These are phyloP conservation scores for Aphis craccivora DNA, from an alignment of 1,140 invertebrate genomes.

Conservation along the genomic window DNA sequence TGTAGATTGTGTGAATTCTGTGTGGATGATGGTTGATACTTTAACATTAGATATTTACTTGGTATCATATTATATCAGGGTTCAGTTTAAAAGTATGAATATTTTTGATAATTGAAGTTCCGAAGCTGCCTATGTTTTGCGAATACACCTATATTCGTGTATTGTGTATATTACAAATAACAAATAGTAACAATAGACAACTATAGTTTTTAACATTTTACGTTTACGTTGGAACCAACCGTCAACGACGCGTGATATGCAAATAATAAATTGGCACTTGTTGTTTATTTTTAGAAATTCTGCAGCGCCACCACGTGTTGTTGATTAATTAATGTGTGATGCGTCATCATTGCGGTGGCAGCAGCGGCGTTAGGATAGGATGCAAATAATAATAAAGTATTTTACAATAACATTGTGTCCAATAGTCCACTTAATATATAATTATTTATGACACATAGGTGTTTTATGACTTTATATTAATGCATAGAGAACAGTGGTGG, in stretches of 20 bases:
- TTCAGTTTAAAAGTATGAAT: neutral
- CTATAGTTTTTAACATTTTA: neutral
- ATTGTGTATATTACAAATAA: neutral
- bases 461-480: too few relatives aligned
- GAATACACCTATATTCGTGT: too few relatives aligned
- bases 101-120: neutral
- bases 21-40: neutral
- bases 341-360: neutral
- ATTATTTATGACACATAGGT: neutral
- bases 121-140: neutral
- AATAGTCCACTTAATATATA: neutral
- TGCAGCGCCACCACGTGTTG: neutral
- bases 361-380: neutral
- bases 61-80: neutral
- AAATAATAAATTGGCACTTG: slow-evolving; percentile 38
- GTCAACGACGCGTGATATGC: neutral
- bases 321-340: slow-evolving; percentile 38
- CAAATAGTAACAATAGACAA: neutral
- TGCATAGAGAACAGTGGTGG: too few relatives aligned
- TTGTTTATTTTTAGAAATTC: slow-evolving; percentile 57
- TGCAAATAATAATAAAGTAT: neutral
- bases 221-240: neutral
- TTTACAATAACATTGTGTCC: neutral
- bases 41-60: neutral
- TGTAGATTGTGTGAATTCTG: neutral